Base-by-base conservation (phyloP, 2,797 vertebrate genomes). In the Valencia hispanica region DNA sequence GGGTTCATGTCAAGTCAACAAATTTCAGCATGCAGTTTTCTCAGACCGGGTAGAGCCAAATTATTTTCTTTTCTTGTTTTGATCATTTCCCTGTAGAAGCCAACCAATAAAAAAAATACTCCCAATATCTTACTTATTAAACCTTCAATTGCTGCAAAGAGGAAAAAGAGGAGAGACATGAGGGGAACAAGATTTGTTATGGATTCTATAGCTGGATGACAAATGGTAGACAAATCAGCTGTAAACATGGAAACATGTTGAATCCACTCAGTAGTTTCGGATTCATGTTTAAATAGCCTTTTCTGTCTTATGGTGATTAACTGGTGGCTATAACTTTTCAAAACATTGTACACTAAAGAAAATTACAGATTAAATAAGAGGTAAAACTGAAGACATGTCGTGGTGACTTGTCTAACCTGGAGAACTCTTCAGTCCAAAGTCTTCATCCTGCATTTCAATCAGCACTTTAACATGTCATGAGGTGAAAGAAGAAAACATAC, bases 91-190 rank as follows among this genome's bases (percentile, higher is more conserved):
- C 76, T 77, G 84, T 70, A 84, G 80, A 86, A 91, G 88, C 84
- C 90, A 92, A 93, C 87, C 89, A 93, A 90, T 80, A 91, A 91
- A 85, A 89, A 90, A 89, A 50, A 48, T 73, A 41, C 53, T 90
- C 85, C 90, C 85, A 87, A 77, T 92, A 78, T 93, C 96, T 96
- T 96, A 96, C 96, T 96, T 95, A 96, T 96, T 94, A 96, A 96
- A 94, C 96, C 96, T 93, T 96, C 95, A 95, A 96, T 96, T 95
- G 95, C 96, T 96, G 95, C 95, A 94, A 93, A 90, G 86, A 90
- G n/a, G 89, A 94, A 87, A 88, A 86, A 93, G 86, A 91, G 86
- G 91, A 94, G 91, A 95, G 80, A 95, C 86, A 94, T 93, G 91
- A 43, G 39, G 65, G 65, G 85, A 75, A 81, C 89, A 84, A 87